Evolutionary conservation across 2,888 invertebrate species (phyloP).

Genomic region (Drosophila paucipuncta): DNA sequence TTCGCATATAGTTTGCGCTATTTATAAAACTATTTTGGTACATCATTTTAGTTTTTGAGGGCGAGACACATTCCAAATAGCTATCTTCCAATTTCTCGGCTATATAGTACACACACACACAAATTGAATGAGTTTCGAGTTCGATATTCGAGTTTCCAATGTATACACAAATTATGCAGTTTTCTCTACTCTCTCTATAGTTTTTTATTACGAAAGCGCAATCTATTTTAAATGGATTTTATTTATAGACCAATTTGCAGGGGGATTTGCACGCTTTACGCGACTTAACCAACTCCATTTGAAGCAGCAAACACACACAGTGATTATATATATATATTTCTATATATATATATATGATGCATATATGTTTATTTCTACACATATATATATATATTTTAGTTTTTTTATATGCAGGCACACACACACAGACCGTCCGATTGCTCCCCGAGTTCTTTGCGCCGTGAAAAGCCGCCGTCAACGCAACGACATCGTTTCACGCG

Average conservation of each 20-base stretch:
- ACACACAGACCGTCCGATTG: conserved; percentile 55
- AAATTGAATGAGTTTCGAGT: conserved; percentile 17
- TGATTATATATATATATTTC: conserved; percentile 12
- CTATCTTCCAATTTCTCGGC: conserved; percentile 46
- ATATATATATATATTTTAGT: conserved; percentile 10
- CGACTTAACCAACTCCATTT: conserved; percentile 53
- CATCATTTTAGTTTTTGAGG: conserved; percentile 34
- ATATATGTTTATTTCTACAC: conserved; percentile 15
- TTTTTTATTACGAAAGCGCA: conserved; percentile 70
- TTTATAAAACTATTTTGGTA: conserved; percentile 70
- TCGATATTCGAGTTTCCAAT: conserved; percentile 23
- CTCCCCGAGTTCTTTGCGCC: conserved; percentile 56
- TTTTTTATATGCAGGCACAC: conserved; percentile 22
- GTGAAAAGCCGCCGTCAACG: conserved; percentile 72
- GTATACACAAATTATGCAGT: conserved; percentile 20
- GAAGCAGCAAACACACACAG: conserved; percentile 19
- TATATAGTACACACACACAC: conserved; percentile 35
- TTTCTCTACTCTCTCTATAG: conserved; percentile 24
- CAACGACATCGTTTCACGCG: conserved; percentile 79
- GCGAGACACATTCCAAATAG: conserved; percentile 36
- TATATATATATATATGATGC: background rate
- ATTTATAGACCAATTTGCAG: conserved; percentile 62
- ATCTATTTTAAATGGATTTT: conserved; percentile 46
- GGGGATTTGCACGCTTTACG: conserved; percentile 39
- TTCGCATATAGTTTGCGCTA: conserved; percentile 68